Evolutionary conservation across 2,797 vertebrate genomes (phyloP).

Genomic region (Leuciscus waleckii): DNA sequence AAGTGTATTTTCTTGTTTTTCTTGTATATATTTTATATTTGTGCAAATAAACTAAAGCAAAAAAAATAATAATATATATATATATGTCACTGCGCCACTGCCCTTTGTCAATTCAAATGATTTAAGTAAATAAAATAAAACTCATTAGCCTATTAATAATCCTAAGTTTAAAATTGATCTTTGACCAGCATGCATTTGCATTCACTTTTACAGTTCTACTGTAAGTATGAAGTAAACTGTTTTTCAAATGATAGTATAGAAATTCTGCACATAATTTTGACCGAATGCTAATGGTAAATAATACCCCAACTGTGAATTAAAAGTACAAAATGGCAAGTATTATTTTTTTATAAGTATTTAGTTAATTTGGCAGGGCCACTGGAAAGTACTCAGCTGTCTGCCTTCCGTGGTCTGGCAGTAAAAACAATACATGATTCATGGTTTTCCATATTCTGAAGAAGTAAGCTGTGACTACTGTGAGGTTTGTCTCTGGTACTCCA

Average conservation of each 20-base stretch:
- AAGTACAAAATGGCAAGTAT: not conserved
- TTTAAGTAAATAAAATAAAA: not conserved
- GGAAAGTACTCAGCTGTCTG: not conserved
- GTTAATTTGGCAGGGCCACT: not conserved
- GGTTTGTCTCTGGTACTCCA: not conserved
- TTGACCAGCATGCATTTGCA: not conserved
- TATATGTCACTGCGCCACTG: no score
- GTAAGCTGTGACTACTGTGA: not conserved
- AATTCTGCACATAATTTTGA: not conserved
- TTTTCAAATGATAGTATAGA: not conserved
- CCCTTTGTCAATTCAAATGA: not conserved
- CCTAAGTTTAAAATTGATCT: not conserved
- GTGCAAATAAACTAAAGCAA: no score
- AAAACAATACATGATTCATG: not conserved
- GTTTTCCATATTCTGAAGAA: not conserved
- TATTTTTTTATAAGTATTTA: not conserved
- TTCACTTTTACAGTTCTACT: not conserved
- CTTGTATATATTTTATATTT: not conserved
- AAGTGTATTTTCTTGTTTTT: not conserved
- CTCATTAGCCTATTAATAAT: not conserved
- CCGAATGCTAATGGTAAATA: not conserved
- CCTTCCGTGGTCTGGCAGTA: not conserved
- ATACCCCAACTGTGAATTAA: not conserved
- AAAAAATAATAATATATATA: accelerated
- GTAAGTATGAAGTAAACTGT: not conserved